Evolutionary conservation across 2,113 vertebrate genomes (phyloP).

Genomic region (Rhadina sibilatrix): DNA sequence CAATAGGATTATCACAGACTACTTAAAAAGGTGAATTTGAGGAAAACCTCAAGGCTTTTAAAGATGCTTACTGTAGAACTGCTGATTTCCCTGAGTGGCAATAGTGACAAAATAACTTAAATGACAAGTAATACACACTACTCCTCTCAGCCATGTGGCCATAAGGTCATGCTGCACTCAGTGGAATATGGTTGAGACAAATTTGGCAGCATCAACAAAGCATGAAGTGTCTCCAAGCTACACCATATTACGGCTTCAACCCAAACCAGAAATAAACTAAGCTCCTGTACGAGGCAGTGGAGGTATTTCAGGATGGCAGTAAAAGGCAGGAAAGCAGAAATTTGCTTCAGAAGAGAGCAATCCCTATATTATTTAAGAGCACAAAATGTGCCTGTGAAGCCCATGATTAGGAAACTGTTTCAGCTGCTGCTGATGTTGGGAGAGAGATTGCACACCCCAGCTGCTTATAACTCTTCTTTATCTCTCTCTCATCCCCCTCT

Average conservation of each 20-base stretch:
- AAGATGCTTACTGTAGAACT: neutral
- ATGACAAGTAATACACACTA: neutral
- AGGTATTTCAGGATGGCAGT: conserved; percentile 20
- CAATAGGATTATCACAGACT: conserved; percentile 18
- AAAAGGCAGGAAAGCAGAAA: conserved; percentile 49
- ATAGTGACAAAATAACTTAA: neutral
- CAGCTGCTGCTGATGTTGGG: neutral
- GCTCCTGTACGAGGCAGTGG: neutral
- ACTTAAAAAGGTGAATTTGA: conserved; percentile 38
- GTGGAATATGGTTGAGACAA: neutral
- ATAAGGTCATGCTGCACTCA: neutral
- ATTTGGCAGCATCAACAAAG: conserved; percentile 23
- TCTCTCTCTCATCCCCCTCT: neutral
- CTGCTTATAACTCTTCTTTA: neutral
- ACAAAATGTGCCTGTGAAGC: neutral
- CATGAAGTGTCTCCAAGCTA: neutral
- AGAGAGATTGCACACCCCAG: neutral
- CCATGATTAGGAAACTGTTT: neutral
- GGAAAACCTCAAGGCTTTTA: conserved; percentile 50
- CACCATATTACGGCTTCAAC: neutral
- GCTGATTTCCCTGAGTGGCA: conserved; percentile 40
- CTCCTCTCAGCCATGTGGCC: neutral
- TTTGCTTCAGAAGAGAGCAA: neutral
- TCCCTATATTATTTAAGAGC: neutral
- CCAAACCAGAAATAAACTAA: conserved; percentile 9